phyloP scores from a whole-genome alignment of 2,113 vertebrate species.

The human region DNA sequence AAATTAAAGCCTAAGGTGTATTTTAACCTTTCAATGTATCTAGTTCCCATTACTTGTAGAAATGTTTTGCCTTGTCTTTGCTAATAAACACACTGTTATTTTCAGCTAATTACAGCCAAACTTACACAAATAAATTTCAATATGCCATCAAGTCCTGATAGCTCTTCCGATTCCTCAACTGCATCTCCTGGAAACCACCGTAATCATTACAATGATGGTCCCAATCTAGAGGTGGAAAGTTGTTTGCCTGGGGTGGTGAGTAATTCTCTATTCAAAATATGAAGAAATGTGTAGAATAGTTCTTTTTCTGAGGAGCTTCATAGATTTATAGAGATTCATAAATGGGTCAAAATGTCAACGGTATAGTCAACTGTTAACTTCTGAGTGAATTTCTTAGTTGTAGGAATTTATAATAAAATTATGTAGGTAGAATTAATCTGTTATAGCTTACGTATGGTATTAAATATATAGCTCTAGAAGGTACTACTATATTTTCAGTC shows the following conservation, averaged over 20 bases:
- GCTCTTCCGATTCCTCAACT: conserved; percentile 98
- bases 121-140: conserved; percentile 99
- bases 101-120: conserved; percentile 98
- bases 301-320: background rate
- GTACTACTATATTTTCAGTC: background rate
- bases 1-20: background rate
- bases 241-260: conserved; percentile 99
- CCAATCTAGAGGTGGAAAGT: conserved; percentile 98
- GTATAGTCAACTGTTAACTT: background rate
- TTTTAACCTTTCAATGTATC: background rate
- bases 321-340: background rate
- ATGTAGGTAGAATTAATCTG: background rate
- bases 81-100: conserved; percentile 56
- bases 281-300: background rate
- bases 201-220: conserved; percentile 98
- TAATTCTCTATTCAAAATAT: background rate
- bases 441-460: background rate
- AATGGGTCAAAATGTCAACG: background rate
- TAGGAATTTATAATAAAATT: background rate
- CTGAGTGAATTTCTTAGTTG: background rate
- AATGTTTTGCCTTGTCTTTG: conserved; percentile 32
- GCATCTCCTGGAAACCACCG: conserved; percentile 99
- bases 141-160: conserved; percentile 99
- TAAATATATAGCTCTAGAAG: background rate
- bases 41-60: background rate